Percentiles rank a stretch among this genome's conserved stretches.
Conservation (phyloP, 1,140 invertebrate genomes). For the Tetraneura akinire region DNA sequence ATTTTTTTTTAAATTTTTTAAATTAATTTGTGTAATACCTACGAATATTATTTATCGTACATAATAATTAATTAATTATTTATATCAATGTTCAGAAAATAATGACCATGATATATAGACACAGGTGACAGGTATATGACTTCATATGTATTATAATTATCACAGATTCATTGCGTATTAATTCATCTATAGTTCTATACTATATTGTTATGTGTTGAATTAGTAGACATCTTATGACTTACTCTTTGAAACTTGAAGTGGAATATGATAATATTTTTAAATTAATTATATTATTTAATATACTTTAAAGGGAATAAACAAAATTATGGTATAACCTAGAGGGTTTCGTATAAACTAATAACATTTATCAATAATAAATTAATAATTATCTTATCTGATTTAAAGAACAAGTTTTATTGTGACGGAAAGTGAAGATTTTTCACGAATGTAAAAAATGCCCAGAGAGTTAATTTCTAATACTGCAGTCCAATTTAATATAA, state of each 20-base stretch:
- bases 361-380: conserved; percentile 37
- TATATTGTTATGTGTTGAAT: too few relatives aligned
- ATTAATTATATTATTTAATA: background rate
- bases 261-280: background rate
- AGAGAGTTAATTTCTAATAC: background rate
- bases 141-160: too few relatives aligned
- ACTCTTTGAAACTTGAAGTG: background rate
- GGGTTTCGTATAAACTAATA: background rate
- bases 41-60: too few relatives aligned
- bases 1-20: too few relatives aligned
- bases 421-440: conserved; percentile 1
- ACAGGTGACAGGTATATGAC: too few relatives aligned
- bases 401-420: conserved; percentile 14
- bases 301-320: background rate
- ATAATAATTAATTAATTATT: too few relatives aligned
- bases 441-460: background rate
- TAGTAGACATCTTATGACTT: too few relatives aligned
- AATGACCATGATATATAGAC: too few relatives aligned
- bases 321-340: background rate
- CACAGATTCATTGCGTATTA: too few relatives aligned
- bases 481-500: background rate
- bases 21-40: too few relatives aligned
- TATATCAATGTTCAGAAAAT: too few relatives aligned
- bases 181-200: too few relatives aligned
- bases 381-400: conserved; percentile 29